Evolutionary conservation across 2,888 invertebrate genomes (phyloP), one percentile per base, ranked within the genome.

Genomic region (Eucera pruinosa): DNA sequence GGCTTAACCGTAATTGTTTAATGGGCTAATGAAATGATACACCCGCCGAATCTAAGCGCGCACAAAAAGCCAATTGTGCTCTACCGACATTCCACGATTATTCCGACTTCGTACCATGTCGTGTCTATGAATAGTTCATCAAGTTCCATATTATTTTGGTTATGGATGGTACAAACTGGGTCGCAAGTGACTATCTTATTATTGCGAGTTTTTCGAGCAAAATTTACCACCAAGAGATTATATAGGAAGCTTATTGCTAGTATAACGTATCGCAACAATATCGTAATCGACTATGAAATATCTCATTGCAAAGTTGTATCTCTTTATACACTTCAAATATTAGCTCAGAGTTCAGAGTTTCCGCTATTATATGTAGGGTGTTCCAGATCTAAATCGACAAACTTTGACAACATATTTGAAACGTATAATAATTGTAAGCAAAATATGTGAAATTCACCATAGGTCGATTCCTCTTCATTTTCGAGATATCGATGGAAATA

Each of bases 11-110:
- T 85, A 90, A 91, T 90, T 89, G 85, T 89, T 90, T 90, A 90
- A 91, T 89, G 85, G 83, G 78, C 83, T 89, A 89, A 90, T 90
- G 87, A 89, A 88, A 90, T 87, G 89, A 91, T 89, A 87, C 86
- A 83, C 77, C 82, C 82, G 85, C 87, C 89, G 87, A 90, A 90
- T 89, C 84, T 87, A 88, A 81, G 84, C 81, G 78, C 82, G 81
- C 81, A 86, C 82, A 85, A 85, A 88, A 87, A 84, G 85, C 75
- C 85, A 82, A 85, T 87, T 87, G 82, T 84, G 58, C 70, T 43
- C 54, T 39, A 69, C 73, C 68, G 81, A 72, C 84, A 83, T 83
- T 87, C 82, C 80, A 71, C 75, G 78, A 83, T 81, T 80, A 71
- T 70, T 64, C 54, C 23, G 76, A 76, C 76, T 68, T 78, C 20